Percentiles rank a stretch among this genome's conserved stretches.
Evolutionary conservation across 2,113 vertebrate genomes (phyloP).

Genomic region (Heterochromis multidens): DNA sequence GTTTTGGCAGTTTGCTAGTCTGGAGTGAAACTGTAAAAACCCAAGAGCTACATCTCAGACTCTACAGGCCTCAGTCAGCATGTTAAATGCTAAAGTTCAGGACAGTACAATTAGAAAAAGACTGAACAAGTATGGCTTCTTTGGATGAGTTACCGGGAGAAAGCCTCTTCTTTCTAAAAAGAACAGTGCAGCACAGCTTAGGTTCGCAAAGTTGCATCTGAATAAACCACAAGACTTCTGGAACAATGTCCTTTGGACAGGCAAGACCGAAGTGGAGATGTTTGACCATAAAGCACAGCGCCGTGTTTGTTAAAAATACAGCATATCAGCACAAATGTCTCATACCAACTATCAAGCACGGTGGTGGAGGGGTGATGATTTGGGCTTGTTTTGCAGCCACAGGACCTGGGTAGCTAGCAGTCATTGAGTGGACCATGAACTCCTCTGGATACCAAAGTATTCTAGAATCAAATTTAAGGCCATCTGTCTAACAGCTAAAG

Average conservation of each 20-base stretch:
- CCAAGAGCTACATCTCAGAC: neutral
- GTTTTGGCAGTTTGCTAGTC: neutral
- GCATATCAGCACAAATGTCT: no score
- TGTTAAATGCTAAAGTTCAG: neutral
- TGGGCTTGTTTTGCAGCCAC: no score
- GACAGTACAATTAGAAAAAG: neutral
- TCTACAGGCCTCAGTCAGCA: neutral
- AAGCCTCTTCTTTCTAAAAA: neutral
- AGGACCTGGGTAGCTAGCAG: no score
- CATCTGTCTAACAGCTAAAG: no score
- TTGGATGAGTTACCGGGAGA: neutral
- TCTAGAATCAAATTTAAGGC: no score
- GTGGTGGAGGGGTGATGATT: no score
- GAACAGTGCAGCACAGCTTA: fast-evolving
- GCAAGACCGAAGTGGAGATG: no score
- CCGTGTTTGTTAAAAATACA: no score
- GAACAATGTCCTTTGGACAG: neutral
- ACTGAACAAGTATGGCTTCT: neutral
- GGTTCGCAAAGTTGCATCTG: neutral
- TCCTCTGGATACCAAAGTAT: no score
- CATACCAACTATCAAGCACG: no score
- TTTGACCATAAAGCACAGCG: no score
- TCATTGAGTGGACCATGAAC: no score
- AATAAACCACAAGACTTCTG: neutral
- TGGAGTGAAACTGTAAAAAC: neutral